Base-by-base conservation (phyloP, 2,113 vertebrate genomes). In the Tupaia tana region DNA sequence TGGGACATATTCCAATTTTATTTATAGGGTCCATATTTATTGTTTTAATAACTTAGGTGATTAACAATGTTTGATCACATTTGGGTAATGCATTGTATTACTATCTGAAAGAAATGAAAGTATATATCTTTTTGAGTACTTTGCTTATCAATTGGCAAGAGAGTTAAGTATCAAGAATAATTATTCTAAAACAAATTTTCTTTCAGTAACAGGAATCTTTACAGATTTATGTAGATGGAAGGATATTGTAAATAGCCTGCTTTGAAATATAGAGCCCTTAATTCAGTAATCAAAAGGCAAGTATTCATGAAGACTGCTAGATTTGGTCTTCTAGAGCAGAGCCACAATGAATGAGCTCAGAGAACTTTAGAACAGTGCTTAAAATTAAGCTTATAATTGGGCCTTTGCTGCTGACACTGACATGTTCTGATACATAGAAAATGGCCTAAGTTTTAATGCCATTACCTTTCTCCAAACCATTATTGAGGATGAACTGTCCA, bases 191-290 rank as follows among this genome's bases (percentile, higher is more conserved):
- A 75, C 1, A 95, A 43, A 73, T 85, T 94, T 91, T 93, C 34
- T 77, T 43, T 67, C 24, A 88, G 64, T 67, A 92, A 64, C 67
- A 90, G 29, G 18, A 86, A 90, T 74, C 31, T 88, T 80, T 9
- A 56, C 66, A 80, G 63, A 56, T 94, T 90, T 88, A 85, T 85
- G 95, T 85, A 92, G 79, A 86, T 90, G 79, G 11, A 86, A 96
- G 27, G 19, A 92, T 74, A 79, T 9, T 86, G 12, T 22, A 90
- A 77, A 67, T 29, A 73, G 12, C n/a, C 22, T 70, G 18, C 90
- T 64, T 69, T 75, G 83, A 96, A 92, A 31, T 34, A 64, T 1
- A 84, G 64, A 7, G 12, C 9, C 31, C 4, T 58, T 52, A 71
- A 20, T 86, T 82, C 24, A 66, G 63, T 63, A 71, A 82, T 58